These are phyloP conservation scores for Periophthalmus modestus DNA, from an alignment of 2,113 vertebrate species.

Conservation along the genomic window DNA sequence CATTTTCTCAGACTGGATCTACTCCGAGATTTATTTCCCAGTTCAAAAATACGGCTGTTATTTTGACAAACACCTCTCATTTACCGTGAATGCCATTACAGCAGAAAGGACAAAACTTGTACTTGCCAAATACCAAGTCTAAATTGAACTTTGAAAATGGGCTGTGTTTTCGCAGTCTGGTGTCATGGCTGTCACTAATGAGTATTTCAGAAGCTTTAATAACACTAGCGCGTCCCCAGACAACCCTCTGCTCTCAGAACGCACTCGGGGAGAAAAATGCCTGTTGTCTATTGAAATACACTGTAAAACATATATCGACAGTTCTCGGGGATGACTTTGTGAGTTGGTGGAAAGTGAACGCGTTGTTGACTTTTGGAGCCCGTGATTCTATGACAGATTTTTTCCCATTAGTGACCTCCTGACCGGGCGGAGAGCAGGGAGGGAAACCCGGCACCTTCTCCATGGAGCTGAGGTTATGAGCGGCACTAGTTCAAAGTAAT, in stretches of 20 bases:
- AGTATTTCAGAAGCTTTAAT: constrained; percentile 8
- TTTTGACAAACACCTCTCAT: not conserved
- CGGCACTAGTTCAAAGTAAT: not conserved
- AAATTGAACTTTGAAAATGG: constrained; percentile 20
- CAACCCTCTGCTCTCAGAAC: not conserved
- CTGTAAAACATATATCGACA: not conserved
- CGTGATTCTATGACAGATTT: not conserved
- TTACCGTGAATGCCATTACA: not conserved
- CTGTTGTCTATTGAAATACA: not conserved
- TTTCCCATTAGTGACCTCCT: constrained; percentile 14
- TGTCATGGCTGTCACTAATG: constrained; percentile 15
- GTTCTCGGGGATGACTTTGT: not conserved
- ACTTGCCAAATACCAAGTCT: constrained; percentile 18
- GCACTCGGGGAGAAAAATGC: not conserved
- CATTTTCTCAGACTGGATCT: not conserved
- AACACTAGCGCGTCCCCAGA: not conserved
- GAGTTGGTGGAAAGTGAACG: not conserved
- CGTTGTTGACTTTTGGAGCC: constrained; percentile 5
- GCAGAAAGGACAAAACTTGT: not conserved
- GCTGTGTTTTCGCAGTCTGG: not conserved
- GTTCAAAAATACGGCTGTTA: not conserved
- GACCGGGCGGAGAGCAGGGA: not conserved
- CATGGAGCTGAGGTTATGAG: not conserved
- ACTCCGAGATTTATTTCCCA: not conserved
- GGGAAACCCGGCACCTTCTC: not conserved